These are phyloP conservation scores for Oscheius sp. DNA, from an alignment of 2,888 invertebrate species.

Conservation along the genomic window DNA sequence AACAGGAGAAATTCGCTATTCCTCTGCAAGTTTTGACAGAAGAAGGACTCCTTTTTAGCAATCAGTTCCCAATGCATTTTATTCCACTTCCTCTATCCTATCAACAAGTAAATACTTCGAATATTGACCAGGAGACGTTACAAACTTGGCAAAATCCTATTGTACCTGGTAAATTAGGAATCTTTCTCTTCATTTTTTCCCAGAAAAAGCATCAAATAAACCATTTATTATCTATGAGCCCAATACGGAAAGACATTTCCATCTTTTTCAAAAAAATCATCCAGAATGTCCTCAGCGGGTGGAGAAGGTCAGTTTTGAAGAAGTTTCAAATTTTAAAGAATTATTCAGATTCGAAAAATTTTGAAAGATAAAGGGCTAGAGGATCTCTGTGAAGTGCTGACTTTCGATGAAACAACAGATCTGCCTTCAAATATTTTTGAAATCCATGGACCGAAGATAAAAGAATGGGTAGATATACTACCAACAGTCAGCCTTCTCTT, in stretches of 20 bases:
- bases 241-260: constrained; percentile 26
- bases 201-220: constrained; percentile 9
- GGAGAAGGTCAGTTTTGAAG: neutral
- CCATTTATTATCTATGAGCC: constrained; percentile 36
- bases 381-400: constrained; percentile 16
- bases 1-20: too few relatives aligned
- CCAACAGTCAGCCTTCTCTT: too few relatives aligned
- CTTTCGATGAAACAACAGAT: constrained; percentile 14
- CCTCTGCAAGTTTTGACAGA: too few relatives aligned
- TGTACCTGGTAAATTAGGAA: neutral
- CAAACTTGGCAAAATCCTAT: neutral
- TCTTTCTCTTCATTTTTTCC: neutral
- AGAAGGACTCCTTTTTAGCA: too few relatives aligned
- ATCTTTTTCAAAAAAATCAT: constrained; percentile 31
- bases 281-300: constrained; percentile 40
- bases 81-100: too few relatives aligned
- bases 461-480: too few relatives aligned
- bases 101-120: constrained; percentile 35
- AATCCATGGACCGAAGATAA: too few relatives aligned
- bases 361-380: constrained; percentile 30
- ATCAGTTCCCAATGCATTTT: too few relatives aligned
- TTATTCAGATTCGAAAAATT: constrained; percentile 30
- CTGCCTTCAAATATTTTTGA: too few relatives aligned
- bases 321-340: neutral
- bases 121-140: constrained; percentile 28